Conservation (phyloP, 1,140 invertebrate species). For the Phymorhynchus buccinoides region DNA sequence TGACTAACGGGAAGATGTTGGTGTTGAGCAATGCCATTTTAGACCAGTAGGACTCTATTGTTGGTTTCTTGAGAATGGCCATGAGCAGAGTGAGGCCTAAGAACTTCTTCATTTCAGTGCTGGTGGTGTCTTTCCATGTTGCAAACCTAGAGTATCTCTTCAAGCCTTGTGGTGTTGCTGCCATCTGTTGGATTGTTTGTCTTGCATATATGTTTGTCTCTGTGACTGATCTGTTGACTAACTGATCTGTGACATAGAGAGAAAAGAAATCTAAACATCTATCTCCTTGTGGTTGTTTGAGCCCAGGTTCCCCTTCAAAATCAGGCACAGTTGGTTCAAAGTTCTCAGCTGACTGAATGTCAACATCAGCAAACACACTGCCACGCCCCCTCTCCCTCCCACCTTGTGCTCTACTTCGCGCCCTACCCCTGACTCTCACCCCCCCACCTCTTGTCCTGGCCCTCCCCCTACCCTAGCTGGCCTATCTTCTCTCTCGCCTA, state of each 20-base stretch:
- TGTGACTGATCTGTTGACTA: neutral
- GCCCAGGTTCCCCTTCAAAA: neutral
- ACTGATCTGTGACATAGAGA: neutral
- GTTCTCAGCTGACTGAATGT: too few species aligned
- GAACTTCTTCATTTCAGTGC: neutral
- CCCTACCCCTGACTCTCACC: neutral
- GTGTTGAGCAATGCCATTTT: neutral
- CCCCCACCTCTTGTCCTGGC: too few species aligned
- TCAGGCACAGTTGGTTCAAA: too few species aligned
- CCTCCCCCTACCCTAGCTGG: neutral
- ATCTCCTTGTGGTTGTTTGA: neutral
- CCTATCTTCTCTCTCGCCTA: too few species aligned
- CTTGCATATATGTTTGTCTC: neutral
- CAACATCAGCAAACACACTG: constrained; percentile 74
- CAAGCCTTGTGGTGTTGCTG: neutral
- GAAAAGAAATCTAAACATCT: neutral
- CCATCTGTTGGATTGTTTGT: neutral
- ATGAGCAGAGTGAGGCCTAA: neutral
- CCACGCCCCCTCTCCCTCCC: neutral
- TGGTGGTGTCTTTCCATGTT: neutral
- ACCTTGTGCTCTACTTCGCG: neutral
- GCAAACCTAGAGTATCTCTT: neutral
- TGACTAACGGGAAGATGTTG: neutral
- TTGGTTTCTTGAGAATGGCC: neutral
- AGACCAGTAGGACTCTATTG: constrained; percentile 4